Conservation (phyloP, 2,113 vertebrate genomes). For the Heterotilapia buettikoferi region DNA sequence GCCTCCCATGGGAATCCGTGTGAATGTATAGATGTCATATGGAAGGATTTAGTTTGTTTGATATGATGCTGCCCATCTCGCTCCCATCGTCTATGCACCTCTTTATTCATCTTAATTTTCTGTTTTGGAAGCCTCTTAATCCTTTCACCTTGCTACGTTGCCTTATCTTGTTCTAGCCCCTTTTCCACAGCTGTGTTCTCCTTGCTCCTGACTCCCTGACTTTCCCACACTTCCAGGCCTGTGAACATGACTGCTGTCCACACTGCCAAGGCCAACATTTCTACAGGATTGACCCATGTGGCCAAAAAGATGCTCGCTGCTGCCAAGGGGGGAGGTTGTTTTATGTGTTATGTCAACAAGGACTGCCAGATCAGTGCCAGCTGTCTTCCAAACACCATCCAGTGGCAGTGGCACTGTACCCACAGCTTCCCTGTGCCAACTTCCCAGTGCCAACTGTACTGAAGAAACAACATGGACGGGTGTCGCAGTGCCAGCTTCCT, state of each 20-base stretch:
- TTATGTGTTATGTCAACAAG: slow-evolving; percentile 55
- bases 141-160: neutral
- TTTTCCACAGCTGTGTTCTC: neutral
- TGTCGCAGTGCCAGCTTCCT: slow-evolving; percentile 24
- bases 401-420: neutral
- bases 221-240: slow-evolving; percentile 54
- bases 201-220: neutral
- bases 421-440: neutral
- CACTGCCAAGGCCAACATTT: slow-evolving; percentile 28
- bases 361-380: slow-evolving; percentile 2
- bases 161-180: neutral
- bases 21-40: neutral
- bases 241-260: neutral
- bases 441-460: neutral
- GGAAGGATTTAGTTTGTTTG: neutral
- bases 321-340: slow-evolving; percentile 46
- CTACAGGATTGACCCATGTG: neutral
- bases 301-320: slow-evolving; percentile 39
- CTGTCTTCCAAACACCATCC: neutral
- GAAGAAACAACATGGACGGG: neutral
- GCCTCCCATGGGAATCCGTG: neutral
- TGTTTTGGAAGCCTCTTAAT: neutral
- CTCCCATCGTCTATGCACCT: neutral
- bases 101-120: neutral
- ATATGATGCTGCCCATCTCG: neutral